Conservation (phyloP, 2,888 invertebrate species). For the Nineta flava region DNA sequence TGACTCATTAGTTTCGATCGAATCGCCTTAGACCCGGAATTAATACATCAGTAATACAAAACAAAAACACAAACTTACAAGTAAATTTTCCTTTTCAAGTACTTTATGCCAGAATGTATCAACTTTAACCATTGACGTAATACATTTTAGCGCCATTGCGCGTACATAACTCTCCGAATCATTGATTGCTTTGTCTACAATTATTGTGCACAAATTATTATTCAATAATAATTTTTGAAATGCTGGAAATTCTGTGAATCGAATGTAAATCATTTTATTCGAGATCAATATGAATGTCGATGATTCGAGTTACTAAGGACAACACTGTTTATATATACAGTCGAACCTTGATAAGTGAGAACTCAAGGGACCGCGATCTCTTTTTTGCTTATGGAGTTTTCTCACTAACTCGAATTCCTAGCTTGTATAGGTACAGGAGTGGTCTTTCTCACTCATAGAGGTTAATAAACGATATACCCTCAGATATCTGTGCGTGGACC, state of each 20-base stretch:
- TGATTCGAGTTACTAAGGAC: too few relatives aligned
- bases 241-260: conserved; percentile 52
- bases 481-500: too few relatives aligned
- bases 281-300: background rate
- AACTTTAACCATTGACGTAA: conserved; percentile 50
- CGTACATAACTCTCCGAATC: conserved; percentile 63
- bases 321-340: too few relatives aligned
- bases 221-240: conserved; percentile 55
- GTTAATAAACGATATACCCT: too few relatives aligned
- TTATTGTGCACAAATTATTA: conserved; percentile 44
- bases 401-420: too few relatives aligned
- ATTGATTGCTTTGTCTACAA: conserved; percentile 45
- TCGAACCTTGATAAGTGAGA: too few relatives aligned
- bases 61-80: conserved; percentile 31
- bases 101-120: conserved; percentile 48
- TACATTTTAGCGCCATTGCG: conserved; percentile 55
- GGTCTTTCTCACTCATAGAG: too few relatives aligned
- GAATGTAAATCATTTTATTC: conserved; percentile 1
- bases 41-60: too few relatives aligned
- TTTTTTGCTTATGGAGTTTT: too few relatives aligned
- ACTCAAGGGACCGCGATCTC: too few relatives aligned
- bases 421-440: too few relatives aligned
- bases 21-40: background rate
- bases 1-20: too few relatives aligned
- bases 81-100: conserved; percentile 38